phyloP scores from a whole-genome alignment of 92 coral and sea anemone genomes.

The Montipora capitata region DNA sequence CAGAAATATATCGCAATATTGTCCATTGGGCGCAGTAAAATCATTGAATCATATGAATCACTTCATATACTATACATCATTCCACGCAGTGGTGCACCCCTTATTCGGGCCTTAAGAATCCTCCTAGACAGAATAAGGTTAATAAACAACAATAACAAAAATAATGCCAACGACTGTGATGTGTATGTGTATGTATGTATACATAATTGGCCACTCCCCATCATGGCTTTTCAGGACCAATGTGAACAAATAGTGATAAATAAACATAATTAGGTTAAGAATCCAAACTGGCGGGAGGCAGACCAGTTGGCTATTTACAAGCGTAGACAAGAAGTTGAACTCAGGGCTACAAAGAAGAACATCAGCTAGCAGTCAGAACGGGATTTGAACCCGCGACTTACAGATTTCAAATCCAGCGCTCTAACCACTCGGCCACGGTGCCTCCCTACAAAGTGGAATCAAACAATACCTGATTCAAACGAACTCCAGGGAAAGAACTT shows the following conservation, averaged over 20 bases:
- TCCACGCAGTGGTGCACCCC: constrained; percentile 19
- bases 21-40: constrained; percentile 10
- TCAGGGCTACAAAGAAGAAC: not conserved
- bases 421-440: not conserved
- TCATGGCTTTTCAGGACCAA: not conserved
- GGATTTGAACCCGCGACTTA: not conserved
- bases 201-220: not conserved
- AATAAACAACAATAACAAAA: not conserved
- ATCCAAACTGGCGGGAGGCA: too few species aligned
- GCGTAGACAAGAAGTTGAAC: not conserved
- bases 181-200: not conserved
- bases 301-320: not conserved
- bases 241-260: not conserved
- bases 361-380: not conserved
- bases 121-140: constrained; percentile 9
- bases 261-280: too few species aligned
- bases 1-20: constrained; percentile 8
- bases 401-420: not conserved
- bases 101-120: constrained; percentile 14
- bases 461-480: constrained; percentile 36
- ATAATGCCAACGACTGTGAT: constrained; percentile 7
- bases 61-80: constrained; percentile 6
- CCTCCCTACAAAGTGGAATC: constrained; percentile 12
- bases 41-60: constrained; percentile 17
- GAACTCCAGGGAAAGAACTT: constrained; percentile 28